Base-by-base conservation (phyloP, 1,140 invertebrate genomes). In the Zaprionus camerounensis region DNA sequence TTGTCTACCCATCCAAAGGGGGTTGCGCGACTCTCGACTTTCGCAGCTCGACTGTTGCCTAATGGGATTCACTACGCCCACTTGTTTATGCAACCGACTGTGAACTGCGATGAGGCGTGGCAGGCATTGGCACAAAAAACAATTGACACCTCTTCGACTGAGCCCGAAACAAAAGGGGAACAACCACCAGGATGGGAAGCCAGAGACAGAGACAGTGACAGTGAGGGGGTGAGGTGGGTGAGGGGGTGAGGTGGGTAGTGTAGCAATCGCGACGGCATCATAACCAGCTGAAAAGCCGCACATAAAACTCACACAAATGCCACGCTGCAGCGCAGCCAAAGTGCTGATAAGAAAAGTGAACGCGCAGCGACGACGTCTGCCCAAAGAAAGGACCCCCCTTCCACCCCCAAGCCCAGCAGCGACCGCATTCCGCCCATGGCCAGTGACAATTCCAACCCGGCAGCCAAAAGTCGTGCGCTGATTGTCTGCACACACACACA, bases 11-110 rank as follows among this genome's bases (percentile, higher is more conserved):
- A 31, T 38, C 7, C 36, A n/a, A 12, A 24, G 36, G 41, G 49
- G 44, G 49, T 65, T 55, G 64, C 46, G 41, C 41, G 63, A 38
- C 71, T 57, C 51, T 71, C n/a, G 55, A 70, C 44, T 65, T 28
- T 28, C 26, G 5, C 26, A 28, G 26, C 78, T 74, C 72, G 56
- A 55, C 62, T 65, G 73, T 80, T 67, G 44, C 61, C 58, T 91
- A 92, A 92, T 92, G 85, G 91, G 87, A 92, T 92, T 91, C 82
- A 75, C 80, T 67, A 91, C 91, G 87, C 91, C 91, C 91, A 92
- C 91, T 92, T 92, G 87, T 86, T 84, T 75, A 78, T 64, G 73
- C 91, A 90, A 73, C 85, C 86, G 75, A 83, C 91, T 91, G 84
- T 92, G 84, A 80, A 85, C 58, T 80, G 76, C 85, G 74, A 59